Base-by-base conservation (phyloP, 2,113 vertebrate genomes). In the Vidua chalybeata region DNA sequence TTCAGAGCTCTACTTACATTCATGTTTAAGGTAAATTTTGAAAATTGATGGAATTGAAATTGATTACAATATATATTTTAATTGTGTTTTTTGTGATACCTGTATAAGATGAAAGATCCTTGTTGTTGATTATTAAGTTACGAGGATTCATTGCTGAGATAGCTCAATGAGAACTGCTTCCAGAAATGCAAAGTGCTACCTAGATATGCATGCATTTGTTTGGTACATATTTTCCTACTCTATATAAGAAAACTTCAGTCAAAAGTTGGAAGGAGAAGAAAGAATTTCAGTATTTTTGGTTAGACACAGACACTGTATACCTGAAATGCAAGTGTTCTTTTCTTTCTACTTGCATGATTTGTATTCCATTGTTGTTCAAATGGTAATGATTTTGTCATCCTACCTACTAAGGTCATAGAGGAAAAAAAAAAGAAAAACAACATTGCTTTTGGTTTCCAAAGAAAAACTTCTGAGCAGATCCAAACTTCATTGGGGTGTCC, bases 371-470 rank as follows among this genome's bases (percentile, higher is more conserved):
- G 18, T 9, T 76, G 37, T 90, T 84, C 46, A 91, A 87, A 64
- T 52, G 5, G 28, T 27, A 54, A 69, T 69, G 16, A 79, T 28
- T 86, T 87, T 88, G 68, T 45, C 54, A 56, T 88, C 62, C 74
- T 63, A 31, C 76, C 28, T 75, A 33, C 48, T 89, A 37, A 90
- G 56, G 48, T 37, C 35, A 81, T 17, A 52, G 30, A 49, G 16
- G 4, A 2, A 4, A 27, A 30, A 30, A 63, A 55, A 21, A 6
- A 15, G 2, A 0, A 33, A 49, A 48, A 4, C 2, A 41, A 11
- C 10, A 43, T 56, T 83, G 37, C 27, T 68, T 81, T 80, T 79
- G 22, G 28, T 80, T 91, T 87, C 69, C 74, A 79, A 84, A 94
- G 39, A 56, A 39, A 64, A 72, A 28, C 73, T 86, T 92, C 33